Conservation (phyloP, 30 jellyfish, hydroid and myxozoan species). For the Sanderia malayensis region DNA sequence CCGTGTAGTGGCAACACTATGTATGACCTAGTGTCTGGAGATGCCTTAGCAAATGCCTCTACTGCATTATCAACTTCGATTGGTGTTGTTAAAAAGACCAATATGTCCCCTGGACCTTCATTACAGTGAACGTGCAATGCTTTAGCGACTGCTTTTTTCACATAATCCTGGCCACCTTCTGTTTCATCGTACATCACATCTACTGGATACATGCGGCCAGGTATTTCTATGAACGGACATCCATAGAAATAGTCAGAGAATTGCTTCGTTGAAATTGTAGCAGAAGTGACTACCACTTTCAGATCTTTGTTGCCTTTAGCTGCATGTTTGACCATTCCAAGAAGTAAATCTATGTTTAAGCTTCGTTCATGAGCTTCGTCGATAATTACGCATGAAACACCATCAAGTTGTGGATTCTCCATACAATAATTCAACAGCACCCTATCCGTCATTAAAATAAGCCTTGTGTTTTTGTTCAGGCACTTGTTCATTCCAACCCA, state of each 20-base stretch:
- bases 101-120: too few relatives aligned
- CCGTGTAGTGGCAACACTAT: conserved; percentile 63
- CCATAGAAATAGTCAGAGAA: conserved; percentile 58
- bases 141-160: conserved; percentile 27
- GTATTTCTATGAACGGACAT: conserved; percentile 47
- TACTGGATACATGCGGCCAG: conserved; percentile 72
- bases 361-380: conserved; percentile 89
- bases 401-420: conserved; percentile 46
- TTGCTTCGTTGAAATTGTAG: conserved; percentile 70
- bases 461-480: conserved; percentile 14
- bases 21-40: background rate
- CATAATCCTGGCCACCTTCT: conserved; percentile 8
- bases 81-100: too few relatives aligned
- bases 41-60: background rate
- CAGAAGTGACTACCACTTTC: conserved; percentile 67
- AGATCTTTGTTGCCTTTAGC: conserved; percentile 16
- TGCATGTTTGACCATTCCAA: conserved; percentile 54
- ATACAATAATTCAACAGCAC: conserved; percentile 59
- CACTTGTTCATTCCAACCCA: conserved; percentile 52
- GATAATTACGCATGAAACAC: conserved; percentile 44
- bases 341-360: conserved; percentile 53
- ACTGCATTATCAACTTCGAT: too few relatives aligned
- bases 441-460: conserved; percentile 64
- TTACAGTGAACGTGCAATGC: too few relatives aligned
- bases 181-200: conserved; percentile 34